Conservation (phyloP, 2,113 vertebrate genomes). For the western clawed frog (Xenopus tropicalis) region UCB_Xtro_10.0 CM004452.2:50235001-50235500, state of each 20-base stretch:
- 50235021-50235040: neutral
- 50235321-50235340: neutral
- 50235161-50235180: slow-evolving; percentile 71
- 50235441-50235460: too few species aligned
- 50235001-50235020: neutral
- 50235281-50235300: neutral
- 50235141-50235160: slow-evolving; percentile 64
- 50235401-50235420: too few species aligned
- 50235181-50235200: slow-evolving; percentile 71
- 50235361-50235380: slow-evolving; percentile 79
- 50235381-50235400: slow-evolving; percentile 68
- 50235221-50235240: slow-evolving; percentile 77
- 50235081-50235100: slow-evolving; percentile 60
- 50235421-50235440: too few species aligned
- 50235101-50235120: slow-evolving; percentile 54
- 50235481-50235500: too few species aligned
- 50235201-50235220: slow-evolving; percentile 75
- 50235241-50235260: slow-evolving; percentile 44
- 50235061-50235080: slow-evolving; percentile 68
- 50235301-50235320: neutral
- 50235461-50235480: too few species aligned
- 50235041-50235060: neutral
- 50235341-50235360: slow-evolving; percentile 76
- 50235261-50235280: neutral
- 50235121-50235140: slow-evolving; percentile 64